Base-by-base conservation (phyloP, 2,888 invertebrate species). In the Asteroscopus sphinx region DNA sequence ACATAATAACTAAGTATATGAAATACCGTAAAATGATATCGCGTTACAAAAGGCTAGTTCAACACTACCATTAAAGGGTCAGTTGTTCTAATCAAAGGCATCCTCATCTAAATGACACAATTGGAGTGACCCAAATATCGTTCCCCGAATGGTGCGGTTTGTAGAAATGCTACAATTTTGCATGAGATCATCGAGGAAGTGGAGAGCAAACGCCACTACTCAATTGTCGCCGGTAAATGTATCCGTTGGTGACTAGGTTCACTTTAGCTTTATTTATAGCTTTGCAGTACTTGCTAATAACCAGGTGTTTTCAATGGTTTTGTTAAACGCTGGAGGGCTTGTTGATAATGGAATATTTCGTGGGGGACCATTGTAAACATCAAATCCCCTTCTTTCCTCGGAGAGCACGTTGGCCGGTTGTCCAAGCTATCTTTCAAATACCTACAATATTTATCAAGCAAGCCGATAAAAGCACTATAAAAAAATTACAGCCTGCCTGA, bases 141-240 rank as follows among this genome's bases (percentile, higher is more conserved):
- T 36, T 63, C 58, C 65, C 58, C 66, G 81, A 82, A 78, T 76
- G 65, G 68, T 40, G 49, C 60, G 47, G 71, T 81, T 83, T 80
- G 80, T 80, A 75, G 76, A 79, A 87, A 83, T 73, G 76, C 63
- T 75, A 68, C 74, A 77, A 78, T 79, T 81, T 81, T 79, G 77
- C 74, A 80, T 90, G 89, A 89, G 80, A 77, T 89, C 89, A 87
- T 81, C 70, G 75, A 86, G 90, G 89, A 90, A 83, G 80, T 47
- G 32, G 37, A 3, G 21, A n/a, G 51, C 64, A 66, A 46, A 73
- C 54, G 71, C 77, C 66, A 65, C 62, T 63, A 63, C 58, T 68
- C 81, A 81, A 81, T 83, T 82, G 83, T 78, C 57, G 40, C 68
- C 65, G 64, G 77, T 80, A 77, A 79, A 75, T 72, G 65, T 71